A percentile compares a stretch with the other conserved stretches of the same genome.
Conservation (phyloP, 2,113 vertebrate genomes). For the Speoplatyrhinus poulsoni region DNA sequence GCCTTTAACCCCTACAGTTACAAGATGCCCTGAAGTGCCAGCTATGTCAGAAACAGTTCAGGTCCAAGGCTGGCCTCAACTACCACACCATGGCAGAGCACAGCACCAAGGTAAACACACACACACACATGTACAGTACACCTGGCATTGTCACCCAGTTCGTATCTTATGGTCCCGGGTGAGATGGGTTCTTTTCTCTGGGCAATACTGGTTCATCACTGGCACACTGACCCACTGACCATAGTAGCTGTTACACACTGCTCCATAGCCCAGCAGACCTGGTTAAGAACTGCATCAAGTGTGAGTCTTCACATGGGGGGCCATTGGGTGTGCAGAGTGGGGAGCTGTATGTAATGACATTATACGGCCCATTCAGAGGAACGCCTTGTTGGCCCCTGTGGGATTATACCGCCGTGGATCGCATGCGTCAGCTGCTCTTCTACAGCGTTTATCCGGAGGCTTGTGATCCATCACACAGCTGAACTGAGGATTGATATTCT, state of each 20-base stretch:
- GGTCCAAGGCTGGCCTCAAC: slow-evolving; percentile 97
- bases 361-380: not conserved
- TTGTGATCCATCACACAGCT: slow-evolving; percentile 29
- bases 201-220: slow-evolving; percentile 19
- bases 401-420: not conserved
- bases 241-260: slow-evolving; percentile 22
- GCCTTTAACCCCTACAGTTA: slow-evolving; percentile 75
- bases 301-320: not conserved
- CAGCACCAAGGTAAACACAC: slow-evolving; percentile 84
- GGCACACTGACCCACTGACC: slow-evolving; percentile 42
- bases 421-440: not conserved
- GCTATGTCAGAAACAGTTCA: slow-evolving; percentile 96
- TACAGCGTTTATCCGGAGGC: not conserved
- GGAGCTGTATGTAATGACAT: not conserved
- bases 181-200: slow-evolving; percentile 11
- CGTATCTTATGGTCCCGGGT: slow-evolving; percentile 6
- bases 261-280: slow-evolving; percentile 13
- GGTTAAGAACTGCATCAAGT: not conserved
- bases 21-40: slow-evolving; percentile 96
- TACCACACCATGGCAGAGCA: slow-evolving; percentile 98
- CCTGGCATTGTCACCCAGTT: not conserved
- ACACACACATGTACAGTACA: slow-evolving; percentile 4
- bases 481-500: slow-evolving; percentile 31
- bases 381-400: not conserved
- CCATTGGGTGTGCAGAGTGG: not conserved